Conservation (phyloP, 2,113 vertebrate species). For the Sinocyclocheilus maitianheensis region DNA sequence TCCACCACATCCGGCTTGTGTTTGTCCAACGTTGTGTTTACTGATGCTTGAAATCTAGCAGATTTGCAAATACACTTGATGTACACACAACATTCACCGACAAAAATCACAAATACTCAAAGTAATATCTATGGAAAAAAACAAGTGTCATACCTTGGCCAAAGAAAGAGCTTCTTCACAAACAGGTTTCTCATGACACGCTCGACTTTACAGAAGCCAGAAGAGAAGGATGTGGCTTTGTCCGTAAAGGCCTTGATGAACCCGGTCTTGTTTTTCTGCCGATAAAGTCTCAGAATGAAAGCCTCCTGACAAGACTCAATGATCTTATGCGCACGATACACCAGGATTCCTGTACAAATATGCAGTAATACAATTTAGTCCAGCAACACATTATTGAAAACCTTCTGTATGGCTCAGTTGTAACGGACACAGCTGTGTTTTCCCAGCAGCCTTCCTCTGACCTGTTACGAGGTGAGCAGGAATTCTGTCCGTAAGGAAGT, state of each 20-base stretch:
- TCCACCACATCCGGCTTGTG: conserved; percentile 97
- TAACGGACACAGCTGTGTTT: too few species aligned
- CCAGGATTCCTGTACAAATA: conserved; percentile 82
- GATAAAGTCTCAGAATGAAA: conserved; percentile 93
- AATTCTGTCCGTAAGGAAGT: conserved; percentile 93
- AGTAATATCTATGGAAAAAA: neutral
- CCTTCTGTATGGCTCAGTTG: neutral
- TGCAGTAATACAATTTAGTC: neutral
- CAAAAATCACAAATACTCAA: neutral
- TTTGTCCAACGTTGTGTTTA: conserved; percentile 86
- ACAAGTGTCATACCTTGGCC: conserved; percentile 83
- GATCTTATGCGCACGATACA: conserved; percentile 91
- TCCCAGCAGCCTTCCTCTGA: conserved; percentile 55
- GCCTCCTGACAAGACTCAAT: conserved; percentile 98
- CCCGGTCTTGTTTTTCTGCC: conserved; percentile 96
- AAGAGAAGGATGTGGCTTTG: conserved; percentile 88
- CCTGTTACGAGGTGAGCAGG: conserved; percentile 92
- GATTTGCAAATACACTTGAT: neutral
- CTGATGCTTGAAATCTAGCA: conserved; percentile 89
- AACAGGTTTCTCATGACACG: conserved; percentile 98
- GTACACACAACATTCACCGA: neutral
- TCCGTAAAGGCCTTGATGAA: conserved; percentile 99
- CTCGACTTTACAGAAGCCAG: conserved; percentile 96
- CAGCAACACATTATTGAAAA: neutral
- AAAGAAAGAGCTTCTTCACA: conserved; percentile 93